Evolutionary conservation across 1,140 invertebrate species (phyloP), one percentile per base, ranked within the genome.

Genomic region (Drepana arcuata): DNA sequence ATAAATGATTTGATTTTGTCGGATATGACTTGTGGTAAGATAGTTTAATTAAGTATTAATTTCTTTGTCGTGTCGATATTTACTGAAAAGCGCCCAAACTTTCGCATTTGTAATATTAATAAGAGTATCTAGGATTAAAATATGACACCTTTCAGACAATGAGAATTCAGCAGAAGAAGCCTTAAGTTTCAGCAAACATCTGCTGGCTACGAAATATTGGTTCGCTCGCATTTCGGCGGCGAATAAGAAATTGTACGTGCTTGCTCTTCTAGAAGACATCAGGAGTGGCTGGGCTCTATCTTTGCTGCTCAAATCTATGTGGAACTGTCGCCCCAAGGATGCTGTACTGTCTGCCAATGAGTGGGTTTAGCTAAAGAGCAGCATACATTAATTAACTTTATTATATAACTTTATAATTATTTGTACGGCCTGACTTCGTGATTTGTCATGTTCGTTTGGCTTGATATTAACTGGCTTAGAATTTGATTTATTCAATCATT

Each of bases 291-390:
- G 65, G 63, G 46, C 71, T 0, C 34, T 80, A 0, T 72, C 71
- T 1, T 38, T 73, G 7, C 23, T 80, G 1, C 45, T 80, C 11
- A 80, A 78, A 21, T 70, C 69, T 7, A 64, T 80, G 28, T 80
- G 75, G 75, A 75, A 68, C 26, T 72, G 67, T 40, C 49, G 60
- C 2, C 60, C 62, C 7, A 80, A 78, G 38, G 75, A 80, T 41
- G 59, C 72, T 3, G 49, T 78, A 0, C 32, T 60, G 26, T 80
- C 75, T 26, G 28, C n/a, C n/a, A n/a, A n/a, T 36, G 10, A 33
- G 37, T 41, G 41, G 44, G 47, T 49, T n/a, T 23, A 7, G 34
- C 28, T 41, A 86, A 48, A 7, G 81, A 81, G 35, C 81, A 67
- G 2, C 73, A 29, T 47, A 10, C 37, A 41, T 36, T 41, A 54